A percentile compares a stretch with the other conserved stretches of the same genome.
Evolutionary conservation across 2,113 vertebrate species (phyloP).

Genomic region (Zosterops lateralis): DNA sequence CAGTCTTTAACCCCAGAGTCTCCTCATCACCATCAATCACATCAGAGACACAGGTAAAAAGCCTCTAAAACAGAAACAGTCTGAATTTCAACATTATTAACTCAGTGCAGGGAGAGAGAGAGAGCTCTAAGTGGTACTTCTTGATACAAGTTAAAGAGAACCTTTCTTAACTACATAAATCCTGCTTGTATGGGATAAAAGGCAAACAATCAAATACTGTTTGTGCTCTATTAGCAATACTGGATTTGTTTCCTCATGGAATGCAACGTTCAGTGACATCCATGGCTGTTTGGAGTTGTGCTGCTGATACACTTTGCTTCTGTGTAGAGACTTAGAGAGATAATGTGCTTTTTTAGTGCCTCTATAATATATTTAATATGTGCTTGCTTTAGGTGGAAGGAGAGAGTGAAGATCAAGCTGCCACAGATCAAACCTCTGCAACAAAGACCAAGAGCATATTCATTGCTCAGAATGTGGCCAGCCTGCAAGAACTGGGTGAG

Average conservation of each 20-base stretch:
- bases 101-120: neutral
- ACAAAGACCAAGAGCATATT: slow-evolving; percentile 95
- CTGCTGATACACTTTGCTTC: neutral
- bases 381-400: slow-evolving; percentile 80
- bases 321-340: neutral
- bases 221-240: neutral
- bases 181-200: neutral
- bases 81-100: neutral
- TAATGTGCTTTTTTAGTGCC: neutral
- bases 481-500: slow-evolving; percentile 96
- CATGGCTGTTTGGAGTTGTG: neutral
- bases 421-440: slow-evolving; percentile 86
- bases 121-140: neutral
- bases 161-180: neutral
- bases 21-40: slow-evolving; percentile 75
- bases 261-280: neutral
- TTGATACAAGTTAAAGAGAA: neutral
- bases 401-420: slow-evolving; percentile 86
- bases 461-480: slow-evolving; percentile 96
- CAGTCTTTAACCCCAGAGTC: slow-evolving; percentile 93
- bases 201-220: neutral
- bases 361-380: neutral
- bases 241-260: neutral
- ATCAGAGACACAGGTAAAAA: slow-evolving; percentile 82
- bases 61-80: neutral